Percentiles rank a stretch among this genome's conserved stretches.
Evolutionary conservation across 2,888 invertebrate genomes (phyloP).

Genomic region (Beris chalybata): DNA sequence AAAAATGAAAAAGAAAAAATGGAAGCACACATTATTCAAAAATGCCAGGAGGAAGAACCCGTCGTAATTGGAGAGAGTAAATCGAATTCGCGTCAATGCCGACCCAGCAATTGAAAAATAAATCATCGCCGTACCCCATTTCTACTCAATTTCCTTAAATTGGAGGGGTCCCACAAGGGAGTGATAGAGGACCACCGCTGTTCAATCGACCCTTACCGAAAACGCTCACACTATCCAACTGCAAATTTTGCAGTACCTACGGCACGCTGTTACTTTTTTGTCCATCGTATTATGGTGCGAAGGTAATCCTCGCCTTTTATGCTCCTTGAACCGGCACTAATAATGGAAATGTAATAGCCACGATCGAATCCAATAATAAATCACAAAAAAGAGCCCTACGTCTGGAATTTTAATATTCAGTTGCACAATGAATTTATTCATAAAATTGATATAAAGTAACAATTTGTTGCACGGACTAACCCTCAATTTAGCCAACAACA

Average conservation of each 20-base stretch:
- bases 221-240: conserved; percentile 1
- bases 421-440: neutral
- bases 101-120: conserved; percentile 25
- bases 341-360: conserved; percentile 24
- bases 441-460: conserved; percentile 28
- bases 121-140: conserved; percentile 21
- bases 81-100: conserved; percentile 13
- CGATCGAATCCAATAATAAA: conserved; percentile 19
- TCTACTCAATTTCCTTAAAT: conserved; percentile 13
- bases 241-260: neutral
- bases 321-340: conserved; percentile 11
- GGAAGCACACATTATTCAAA: no score
- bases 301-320: neutral
- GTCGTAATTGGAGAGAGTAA: conserved; percentile 6
- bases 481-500: conserved; percentile 25
- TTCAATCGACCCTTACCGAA: conserved; percentile 23
- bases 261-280: no score
- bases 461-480: conserved; percentile 25
- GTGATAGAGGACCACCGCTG: conserved; percentile 22
- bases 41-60: no score
- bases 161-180: conserved; percentile 21
- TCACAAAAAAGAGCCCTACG: conserved; percentile 17
- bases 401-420: conserved; percentile 10
- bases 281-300: no score
- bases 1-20: no score